Conservation (phyloP, 2,888 invertebrate genomes). For the Lissonota sp. region DNA sequence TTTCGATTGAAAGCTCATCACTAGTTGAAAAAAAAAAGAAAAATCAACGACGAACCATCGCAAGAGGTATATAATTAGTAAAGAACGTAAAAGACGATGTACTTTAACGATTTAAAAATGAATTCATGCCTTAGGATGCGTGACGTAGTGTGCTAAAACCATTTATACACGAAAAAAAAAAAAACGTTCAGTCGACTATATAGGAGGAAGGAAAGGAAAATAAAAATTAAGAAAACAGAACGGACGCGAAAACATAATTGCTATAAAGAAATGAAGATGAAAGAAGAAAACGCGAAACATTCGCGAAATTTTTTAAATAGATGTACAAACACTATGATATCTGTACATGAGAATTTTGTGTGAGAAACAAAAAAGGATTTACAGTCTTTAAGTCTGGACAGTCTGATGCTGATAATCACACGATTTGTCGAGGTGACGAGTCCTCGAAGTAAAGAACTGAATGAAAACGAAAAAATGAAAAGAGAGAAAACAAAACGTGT, state of each 20-base stretch:
- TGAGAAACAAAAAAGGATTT: constrained; percentile 42
- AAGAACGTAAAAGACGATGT: constrained; percentile 42
- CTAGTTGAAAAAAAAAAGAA: constrained; percentile 63
- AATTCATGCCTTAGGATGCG: constrained; percentile 77
- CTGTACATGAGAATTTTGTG: constrained; percentile 55
- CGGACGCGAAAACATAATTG: constrained; percentile 53
- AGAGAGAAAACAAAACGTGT: constrained; percentile 64
- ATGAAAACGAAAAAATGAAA: constrained; percentile 48
- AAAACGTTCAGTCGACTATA: constrained; percentile 62
- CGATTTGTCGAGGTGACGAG: constrained; percentile 47
- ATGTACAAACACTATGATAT: constrained; percentile 25
- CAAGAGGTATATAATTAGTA: constrained; percentile 40
- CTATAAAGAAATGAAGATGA: constrained; percentile 35
- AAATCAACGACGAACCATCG: constrained; percentile 22
- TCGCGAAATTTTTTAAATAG: constrained; percentile 14
- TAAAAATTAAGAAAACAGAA: constrained; percentile 30
- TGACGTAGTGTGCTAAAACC: constrained; percentile 75
- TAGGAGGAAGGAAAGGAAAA: constrained; percentile 10
- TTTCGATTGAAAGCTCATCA: constrained; percentile 66
- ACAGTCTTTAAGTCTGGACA: constrained; percentile 62
- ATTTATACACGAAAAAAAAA: constrained; percentile 75
- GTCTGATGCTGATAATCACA: constrained; percentile 56
- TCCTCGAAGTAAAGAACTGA: constrained; percentile 37
- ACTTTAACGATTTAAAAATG: constrained; percentile 51
- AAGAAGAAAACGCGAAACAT: constrained; percentile 33